phyloP scores from a whole-genome alignment of 2,888 invertebrate genomes.

The Amblyjoppa proteus region DNA sequence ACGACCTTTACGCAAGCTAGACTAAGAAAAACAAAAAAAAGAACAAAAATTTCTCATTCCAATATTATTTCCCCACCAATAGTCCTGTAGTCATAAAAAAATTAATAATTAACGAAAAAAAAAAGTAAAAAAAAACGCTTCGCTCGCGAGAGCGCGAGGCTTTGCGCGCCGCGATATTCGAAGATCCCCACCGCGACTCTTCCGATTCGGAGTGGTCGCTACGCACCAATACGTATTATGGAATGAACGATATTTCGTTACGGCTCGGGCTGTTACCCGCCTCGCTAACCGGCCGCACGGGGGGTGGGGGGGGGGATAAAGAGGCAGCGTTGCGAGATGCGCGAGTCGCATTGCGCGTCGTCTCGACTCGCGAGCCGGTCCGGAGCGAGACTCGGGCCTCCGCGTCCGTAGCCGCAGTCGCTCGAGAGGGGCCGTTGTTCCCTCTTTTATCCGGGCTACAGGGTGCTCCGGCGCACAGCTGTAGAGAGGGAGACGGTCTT shows the following conservation, averaged over 20 bases:
- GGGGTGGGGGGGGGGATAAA: not conserved
- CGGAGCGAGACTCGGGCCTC: constrained; percentile 64
- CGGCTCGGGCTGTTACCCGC: not conserved
- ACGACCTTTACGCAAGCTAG: not conserved
- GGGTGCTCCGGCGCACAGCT: constrained; percentile 23
- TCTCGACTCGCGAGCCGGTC: not conserved
- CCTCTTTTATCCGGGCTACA: constrained; percentile 59
- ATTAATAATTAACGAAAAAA: not conserved
- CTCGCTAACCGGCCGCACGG: constrained; percentile 12
- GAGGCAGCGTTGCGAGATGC: constrained; percentile 18
- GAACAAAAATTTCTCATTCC: not conserved
- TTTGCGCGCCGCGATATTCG: constrained; percentile 6
- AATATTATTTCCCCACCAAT: not conserved
- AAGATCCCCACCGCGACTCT: not conserved
- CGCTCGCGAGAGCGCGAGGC: not conserved
- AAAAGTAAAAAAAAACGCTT: not conserved
- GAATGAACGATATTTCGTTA: constrained; percentile 38
- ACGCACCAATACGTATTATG: not conserved
- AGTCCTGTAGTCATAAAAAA: not conserved
- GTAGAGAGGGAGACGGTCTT: constrained; percentile 7
- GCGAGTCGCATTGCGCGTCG: constrained; percentile 33
- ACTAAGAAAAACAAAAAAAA: not conserved
- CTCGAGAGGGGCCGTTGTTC: constrained; percentile 75
- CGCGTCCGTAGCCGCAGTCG: constrained; percentile 73
- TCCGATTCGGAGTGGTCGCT: not conserved